phyloP scores from a whole-genome alignment of 1,140 invertebrate species.

The Aphelenchoides besseyi region DNA sequence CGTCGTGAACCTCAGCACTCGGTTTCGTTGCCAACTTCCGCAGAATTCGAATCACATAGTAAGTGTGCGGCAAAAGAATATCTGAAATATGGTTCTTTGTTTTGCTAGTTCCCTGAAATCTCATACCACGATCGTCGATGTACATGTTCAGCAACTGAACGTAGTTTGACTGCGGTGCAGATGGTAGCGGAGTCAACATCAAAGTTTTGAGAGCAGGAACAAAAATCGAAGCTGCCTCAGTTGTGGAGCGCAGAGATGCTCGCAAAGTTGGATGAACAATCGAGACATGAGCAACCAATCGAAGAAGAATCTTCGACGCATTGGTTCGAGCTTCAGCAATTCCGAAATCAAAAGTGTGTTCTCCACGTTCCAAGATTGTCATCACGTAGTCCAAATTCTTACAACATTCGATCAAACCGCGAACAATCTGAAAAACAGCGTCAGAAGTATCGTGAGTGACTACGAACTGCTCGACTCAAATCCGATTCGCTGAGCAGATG shows the following conservation, averaged over 20 bases:
- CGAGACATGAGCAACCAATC: constrained; percentile 2
- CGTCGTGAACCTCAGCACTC: background rate
- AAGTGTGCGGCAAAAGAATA: constrained; percentile 13
- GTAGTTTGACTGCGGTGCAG: background rate
- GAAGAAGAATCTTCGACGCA: background rate
- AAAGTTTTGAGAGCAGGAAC: background rate
- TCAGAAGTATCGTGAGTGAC: background rate
- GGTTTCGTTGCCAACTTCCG: background rate
- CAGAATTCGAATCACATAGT: constrained; percentile 19
- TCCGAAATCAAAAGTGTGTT: background rate
- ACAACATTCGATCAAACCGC: constrained; percentile 5
- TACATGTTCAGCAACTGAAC: constrained; percentile 12
- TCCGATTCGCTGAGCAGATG: constrained; percentile 14
- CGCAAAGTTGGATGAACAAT: background rate
- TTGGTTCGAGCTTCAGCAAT: background rate
- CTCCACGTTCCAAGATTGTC: background rate
- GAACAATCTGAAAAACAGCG: background rate
- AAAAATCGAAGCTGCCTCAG: constrained; percentile 5
- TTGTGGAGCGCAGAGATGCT: background rate
- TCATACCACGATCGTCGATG: constrained; percentile 3
- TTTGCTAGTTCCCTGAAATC: background rate
- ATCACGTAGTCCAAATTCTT: constrained; percentile 8
- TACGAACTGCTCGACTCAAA: constrained; percentile 13
- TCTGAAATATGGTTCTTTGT: background rate
- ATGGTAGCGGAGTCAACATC: constrained; percentile 13